Base-by-base conservation (phyloP, 2,888 invertebrate genomes). In the Ormyrus pomaceus region DNA sequence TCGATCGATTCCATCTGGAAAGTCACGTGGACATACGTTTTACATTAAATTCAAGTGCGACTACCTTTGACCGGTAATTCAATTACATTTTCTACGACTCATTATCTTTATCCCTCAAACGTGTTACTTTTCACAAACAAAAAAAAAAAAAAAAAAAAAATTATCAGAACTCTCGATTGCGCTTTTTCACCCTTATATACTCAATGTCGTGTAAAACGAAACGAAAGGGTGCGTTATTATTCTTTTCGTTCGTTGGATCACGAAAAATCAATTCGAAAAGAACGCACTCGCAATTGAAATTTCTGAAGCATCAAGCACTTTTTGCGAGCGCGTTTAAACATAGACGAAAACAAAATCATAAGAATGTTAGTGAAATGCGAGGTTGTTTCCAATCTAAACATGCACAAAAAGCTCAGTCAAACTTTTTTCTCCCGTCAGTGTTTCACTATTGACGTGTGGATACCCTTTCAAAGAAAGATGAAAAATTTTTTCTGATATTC, bases 1-100 rank as follows among this genome's bases (percentile, higher is more conserved):
- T 82, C 93, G 92, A 88, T 93, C 93, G 86, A 93, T 92, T 82
- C 93, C 92, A 91, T 93, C 93, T 93, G 92, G 89, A 92, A 92
- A 90, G 86, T 80, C 56, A 80, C 48, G 68, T 68, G 56, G 66
- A 55, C 59, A 75, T n/a, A 79, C 53, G 68, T 59, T 65, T 81
- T 59, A 80, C n/a, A 55, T 75, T 75, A 68, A 72, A 73, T 77
- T 56, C 55, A 45, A 59, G 51, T 0, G n/a, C 50, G 50, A 11
- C 45, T 4, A 19, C n/a, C 6, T n/a, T 51, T n/a, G 53, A 48
- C 34, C 11, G 76, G 55, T 65, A 51, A 48, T 73, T 55, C 45
- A n/a, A 50, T 45, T 77, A 69, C 68, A 55, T 9, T 61, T 34
- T 61, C 64, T 75, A 79, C 66, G 61, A 10, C 59, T 71, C 34